Evolutionary conservation across 2,888 invertebrate species (phyloP), one percentile per base, ranked within the genome.

Genomic region (Aleiodes testaceus): DNA sequence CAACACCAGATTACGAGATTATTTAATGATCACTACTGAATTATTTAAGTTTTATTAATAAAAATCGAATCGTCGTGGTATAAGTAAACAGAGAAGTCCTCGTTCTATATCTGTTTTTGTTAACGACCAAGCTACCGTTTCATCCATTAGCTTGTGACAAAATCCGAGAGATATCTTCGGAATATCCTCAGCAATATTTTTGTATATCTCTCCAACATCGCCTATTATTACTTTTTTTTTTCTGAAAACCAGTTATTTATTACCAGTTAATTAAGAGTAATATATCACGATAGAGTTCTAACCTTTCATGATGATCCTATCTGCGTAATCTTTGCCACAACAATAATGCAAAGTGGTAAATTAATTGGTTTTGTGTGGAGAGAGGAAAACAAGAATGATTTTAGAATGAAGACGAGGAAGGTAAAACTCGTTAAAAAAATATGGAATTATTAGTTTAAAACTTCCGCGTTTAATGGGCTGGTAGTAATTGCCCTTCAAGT

Each of bases 401-500:
- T 59, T 2, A 3, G 16, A 55, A 42, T 59, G 59, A 59, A 36
- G 16, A 36, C 14, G 36, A 18, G 9, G 36, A 16, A 26, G 26
- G 4, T 26, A 18, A 42, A 36, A 59, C 14, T 9, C 16, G 42
- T n/a, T n/a, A n/a, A 9, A 5, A n/a, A 55, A 55, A 14, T 36
- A n/a, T 36, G 36, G 2, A 36, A 36, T 36, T 11, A 55, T 59
- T 59, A 14, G 42, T 9, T 36, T 16, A 16, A 3, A 49, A 42
- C 59, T 59, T 59, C 59, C 59, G 59, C 18, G 20, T 59, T 59
- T 42, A 22, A 12, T 20, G 26, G 26, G 26, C 59, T 59, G 7
- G 59, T 42, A 11, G 42, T 59, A 59, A 59, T 59, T 59, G 59
- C 59, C 59, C 59, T 59, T 42, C 42, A 36, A 14, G 59, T 59